Percentiles rank a stretch among this genome's conserved stretches.
phyloP scores from a whole-genome alignment of 2,888 invertebrate genomes.

The Plutella xylostella region DNA sequence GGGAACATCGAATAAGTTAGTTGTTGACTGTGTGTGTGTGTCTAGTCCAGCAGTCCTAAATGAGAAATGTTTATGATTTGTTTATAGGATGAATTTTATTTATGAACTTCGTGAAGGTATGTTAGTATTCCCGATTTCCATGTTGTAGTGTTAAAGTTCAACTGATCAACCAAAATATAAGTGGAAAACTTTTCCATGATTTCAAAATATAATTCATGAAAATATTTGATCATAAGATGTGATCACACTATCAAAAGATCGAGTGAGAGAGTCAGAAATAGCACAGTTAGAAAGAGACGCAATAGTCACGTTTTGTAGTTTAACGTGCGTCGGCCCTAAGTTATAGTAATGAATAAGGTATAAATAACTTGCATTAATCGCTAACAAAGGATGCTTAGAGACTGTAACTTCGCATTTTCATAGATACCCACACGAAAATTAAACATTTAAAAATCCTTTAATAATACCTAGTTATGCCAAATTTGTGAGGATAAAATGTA shows the following conservation, averaged over 20 bases:
- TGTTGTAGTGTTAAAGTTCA: not conserved
- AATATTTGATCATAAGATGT: not conserved
- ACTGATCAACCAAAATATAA: not conserved
- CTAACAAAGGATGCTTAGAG: slow-evolving; percentile 11
- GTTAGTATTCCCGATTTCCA: not conserved
- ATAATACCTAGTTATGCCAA: not conserved
- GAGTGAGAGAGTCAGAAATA: not conserved
- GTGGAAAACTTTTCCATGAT: not conserved
- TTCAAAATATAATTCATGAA: not conserved
- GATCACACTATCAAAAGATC: not conserved
- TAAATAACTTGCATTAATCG: slow-evolving; percentile 37
- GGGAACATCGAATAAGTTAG: too few relatives aligned
- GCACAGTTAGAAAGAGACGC: not conserved
- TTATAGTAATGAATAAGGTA: slow-evolving; percentile 47
- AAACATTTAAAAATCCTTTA: not conserved
- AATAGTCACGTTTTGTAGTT: slow-evolving; percentile 37
- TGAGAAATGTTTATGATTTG: too few relatives aligned
- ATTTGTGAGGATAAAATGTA: not conserved
- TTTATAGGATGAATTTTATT: too few relatives aligned
- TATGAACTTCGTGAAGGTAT: too few relatives aligned
- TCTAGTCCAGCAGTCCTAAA: too few relatives aligned
- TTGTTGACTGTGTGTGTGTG: too few relatives aligned
- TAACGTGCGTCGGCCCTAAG: slow-evolving; percentile 38
- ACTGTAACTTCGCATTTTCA: not conserved
- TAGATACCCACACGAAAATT: not conserved